Evolutionary conservation across 2,113 vertebrate species (phyloP), one percentile per base, ranked within the genome.

Genomic region (Oreocharis arfaki): DNA sequence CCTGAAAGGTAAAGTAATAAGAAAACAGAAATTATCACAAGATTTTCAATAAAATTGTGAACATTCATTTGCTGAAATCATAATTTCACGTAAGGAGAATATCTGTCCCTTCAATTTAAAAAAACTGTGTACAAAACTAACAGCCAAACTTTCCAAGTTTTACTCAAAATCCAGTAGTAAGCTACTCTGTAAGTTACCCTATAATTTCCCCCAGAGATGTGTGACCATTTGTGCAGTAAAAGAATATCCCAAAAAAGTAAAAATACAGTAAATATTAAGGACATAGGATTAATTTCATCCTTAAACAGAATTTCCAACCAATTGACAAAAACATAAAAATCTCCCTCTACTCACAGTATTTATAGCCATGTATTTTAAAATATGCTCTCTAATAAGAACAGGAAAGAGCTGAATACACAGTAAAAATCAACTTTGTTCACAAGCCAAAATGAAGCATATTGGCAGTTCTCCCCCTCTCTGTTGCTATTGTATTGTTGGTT

Each of bases 371-470:
- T 37, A 70, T 21, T 76, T 75, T 65, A 71, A 95, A 89, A 89
- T 73, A 69, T 6, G 24, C 8, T 89, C n/a, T 67, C 35, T 88
- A 85, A 80, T 61, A 79, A 90, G 57, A 82, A 95, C 82, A 97
- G 97, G 95, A 97, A 97, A 94, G 75, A 97, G 70, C n/a, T 96
- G 74, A 96, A 97, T 92, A 92, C 70, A 94, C 65, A 95, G 55
- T 95, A 96, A 96, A 97, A 96, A 84, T 77, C 30, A 91, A 61
- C 90, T 97, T 92, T 98, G 90, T 96, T 97, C 91, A 65, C 61
- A 91, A 77, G 87, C 90, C 96, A 96, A 94, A 97, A 97, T 95
- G 84, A 97, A 87, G 42, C 33, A 52, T 8, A 60, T 26, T 94
- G 77, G 86, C 87, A 69, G 13, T 55, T 89, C 30, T 77, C 53